Evolutionary conservation across 1,140 invertebrate genomes (phyloP), one percentile per base, ranked within the genome.

Genomic region (Drosophila mayri): DNA sequence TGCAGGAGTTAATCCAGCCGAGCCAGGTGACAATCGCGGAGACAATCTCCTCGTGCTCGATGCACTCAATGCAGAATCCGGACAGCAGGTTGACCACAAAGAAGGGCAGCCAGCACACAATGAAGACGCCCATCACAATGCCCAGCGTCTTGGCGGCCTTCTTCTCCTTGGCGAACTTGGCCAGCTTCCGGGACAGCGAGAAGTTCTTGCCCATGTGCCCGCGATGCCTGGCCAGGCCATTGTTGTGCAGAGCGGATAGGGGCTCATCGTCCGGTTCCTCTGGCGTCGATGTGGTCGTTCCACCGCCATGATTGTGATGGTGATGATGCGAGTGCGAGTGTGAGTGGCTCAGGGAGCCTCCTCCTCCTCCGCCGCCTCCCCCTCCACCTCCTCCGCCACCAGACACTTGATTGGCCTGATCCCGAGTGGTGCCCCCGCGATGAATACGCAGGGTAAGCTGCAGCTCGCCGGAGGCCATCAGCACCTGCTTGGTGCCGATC

Each of bases 111-210:
- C 98, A 99, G 92, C 98, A 99, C 54, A 99, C 95, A 83, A 99
- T 98, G 93, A 99, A 99, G 37, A 99, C 98, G n/a, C 99, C 99
- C 96, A 98, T 98, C 60, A 98, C 97, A 81, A 99, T 98, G 38
- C 98, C 98, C 60, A 99, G 93, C 2, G 98, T 99, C 90, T 99
- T 98, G 1, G 98, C 98, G 6, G 98, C 98, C 92, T 99, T 99
- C 93, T 99, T 99, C 92, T 99, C 98, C 92, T 98, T 97, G 25
- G 97, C 96, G 82, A 98, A 98, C 91, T 99, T 98, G 16, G 97
- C 97, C 41, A 99, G 93, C 90, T 98, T 98, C 16, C 97, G 94
- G 46, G 97, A 97, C 14, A 98, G 93, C 2, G 97, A 98, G 92
- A 98, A 98, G 93, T 97, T 97, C 92, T 98, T 98, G 58, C 93